Evolutionary conservation across 2,888 invertebrate genomes (phyloP), one percentile per base, ranked within the genome.

Genomic region (Eupithecia subfuscata): DNA sequence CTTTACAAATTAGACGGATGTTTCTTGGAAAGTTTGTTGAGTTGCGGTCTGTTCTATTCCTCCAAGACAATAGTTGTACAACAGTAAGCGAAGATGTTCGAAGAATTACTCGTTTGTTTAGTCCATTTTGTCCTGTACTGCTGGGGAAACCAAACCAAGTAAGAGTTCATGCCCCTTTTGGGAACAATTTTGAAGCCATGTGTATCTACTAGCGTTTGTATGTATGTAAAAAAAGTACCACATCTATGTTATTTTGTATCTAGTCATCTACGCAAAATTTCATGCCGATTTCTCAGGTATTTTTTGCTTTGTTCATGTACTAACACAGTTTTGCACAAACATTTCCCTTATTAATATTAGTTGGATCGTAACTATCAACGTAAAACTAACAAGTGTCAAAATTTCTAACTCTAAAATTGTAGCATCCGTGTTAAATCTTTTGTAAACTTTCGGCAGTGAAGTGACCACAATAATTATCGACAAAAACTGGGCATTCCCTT

Each of bases 1-100:
- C 84, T 86, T 86, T 85, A 87, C 88, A 89, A 90, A 90, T 89
- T 89, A 87, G 87, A 88, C 81, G 85, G 83, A 88, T 87, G 88
- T 88, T 86, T 83, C 83, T 85, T 82, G 63, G 79, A 75, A 84
- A 87, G 81, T 87, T 85, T 80, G 80, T 83, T 78, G 75, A 79
- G 80, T 82, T 77, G 81, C 78, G 82, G 83, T 84, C 82, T 83
- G 81, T 80, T 76, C 76, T 76, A 76, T 73, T 75, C 75, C 73
- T 76, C 73, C 76, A 77, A 80, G 73, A 79, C 79, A 81, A 78
- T 76, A 68, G 68, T 45, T 68, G 40, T 37, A 64, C 60, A 60
- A 64, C 64, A 56, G 64, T 71, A 68, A 25, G 68, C 43, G 68
- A 68, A 68, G 34, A 37, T 67, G 34, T 67, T 67, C 34, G 12